phyloP scores from a whole-genome alignment of 2,113 vertebrate genomes.

The Tetraodon nigroviridis region DNA sequence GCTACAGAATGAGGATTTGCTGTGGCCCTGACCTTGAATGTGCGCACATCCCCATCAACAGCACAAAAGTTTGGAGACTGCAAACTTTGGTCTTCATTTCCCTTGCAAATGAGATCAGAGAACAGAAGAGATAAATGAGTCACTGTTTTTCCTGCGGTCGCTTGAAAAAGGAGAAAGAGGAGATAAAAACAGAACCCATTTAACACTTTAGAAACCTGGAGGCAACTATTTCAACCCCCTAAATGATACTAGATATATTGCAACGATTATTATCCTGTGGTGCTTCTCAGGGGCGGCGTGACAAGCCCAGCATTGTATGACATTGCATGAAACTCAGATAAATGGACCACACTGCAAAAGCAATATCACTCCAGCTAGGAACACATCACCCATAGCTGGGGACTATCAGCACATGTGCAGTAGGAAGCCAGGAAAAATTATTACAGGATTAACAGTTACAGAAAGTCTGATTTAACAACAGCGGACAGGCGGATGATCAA shows the following conservation, averaged over 20 bases:
- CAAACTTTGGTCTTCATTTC: not conserved
- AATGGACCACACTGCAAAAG: constrained; percentile 37
- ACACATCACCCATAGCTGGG: constrained; percentile 19
- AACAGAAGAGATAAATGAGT: constrained; percentile 8
- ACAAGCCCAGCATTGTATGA: constrained; percentile 32
- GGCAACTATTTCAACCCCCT: constrained; percentile 25
- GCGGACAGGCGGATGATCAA: constrained; percentile 40
- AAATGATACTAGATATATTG: constrained; percentile 17
- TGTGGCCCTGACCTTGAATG: no score
- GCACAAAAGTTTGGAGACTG: not conserved
- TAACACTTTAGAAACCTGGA: constrained; percentile 21
- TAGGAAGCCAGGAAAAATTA: constrained; percentile 32
- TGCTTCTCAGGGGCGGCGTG: constrained; percentile 13
- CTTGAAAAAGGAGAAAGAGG: not conserved
- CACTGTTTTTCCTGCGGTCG: constrained; percentile 4
- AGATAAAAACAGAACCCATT: constrained; percentile 4
- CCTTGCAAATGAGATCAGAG: constrained; percentile 2
- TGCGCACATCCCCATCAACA: not conserved
- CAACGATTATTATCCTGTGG: no score
- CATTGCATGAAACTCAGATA: constrained; percentile 26
- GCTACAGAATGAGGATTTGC: no score
- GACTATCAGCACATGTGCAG: constrained; percentile 24
- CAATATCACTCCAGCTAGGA: constrained; percentile 39
- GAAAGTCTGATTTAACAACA: constrained; percentile 34
- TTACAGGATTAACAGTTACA: constrained; percentile 49